phyloP scores from a whole-genome alignment of 2,797 vertebrate species.

The Sebastes oblongus region DNA sequence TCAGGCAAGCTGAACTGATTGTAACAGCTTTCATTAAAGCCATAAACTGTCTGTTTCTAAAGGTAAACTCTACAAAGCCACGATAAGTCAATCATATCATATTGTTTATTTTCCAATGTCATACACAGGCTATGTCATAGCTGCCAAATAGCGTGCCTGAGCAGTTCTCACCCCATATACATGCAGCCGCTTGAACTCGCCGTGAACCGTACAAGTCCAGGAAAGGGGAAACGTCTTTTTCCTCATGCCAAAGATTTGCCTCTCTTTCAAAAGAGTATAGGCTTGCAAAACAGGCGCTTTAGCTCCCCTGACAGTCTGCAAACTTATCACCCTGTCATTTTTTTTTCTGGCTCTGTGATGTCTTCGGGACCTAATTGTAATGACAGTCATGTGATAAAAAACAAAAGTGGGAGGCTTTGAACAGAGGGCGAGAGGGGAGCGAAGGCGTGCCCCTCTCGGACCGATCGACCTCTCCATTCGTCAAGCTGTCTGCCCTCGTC shows the following conservation, averaged over 20 bases:
- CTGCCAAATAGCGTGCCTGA: conserved; percentile 51
- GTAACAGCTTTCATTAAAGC: conserved; percentile 20
- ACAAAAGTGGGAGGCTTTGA: conserved; percentile 39
- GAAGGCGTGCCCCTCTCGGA: conserved; percentile 29
- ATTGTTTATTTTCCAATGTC: conserved; percentile 52
- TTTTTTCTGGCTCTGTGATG: conserved; percentile 19
- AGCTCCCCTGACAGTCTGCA: conserved; percentile 56
- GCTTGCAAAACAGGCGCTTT: conserved; percentile 58
- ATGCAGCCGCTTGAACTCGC: conserved; percentile 67
- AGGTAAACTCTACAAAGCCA: conserved; percentile 16
- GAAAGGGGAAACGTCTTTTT: conserved; percentile 71
- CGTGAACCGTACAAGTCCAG: conserved; percentile 58
- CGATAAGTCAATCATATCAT: conserved; percentile 38
- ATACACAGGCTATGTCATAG: conserved; percentile 29
- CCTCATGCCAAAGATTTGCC: conserved; percentile 47
- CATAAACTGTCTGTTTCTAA: conserved; percentile 18
- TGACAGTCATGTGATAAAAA: conserved; percentile 55
- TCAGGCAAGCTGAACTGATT: conserved; percentile 16
- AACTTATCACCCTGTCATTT: conserved; percentile 60
- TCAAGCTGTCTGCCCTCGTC: conserved; percentile 59
- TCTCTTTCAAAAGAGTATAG: conserved; percentile 55
- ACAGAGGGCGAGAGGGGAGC: conserved; percentile 12
- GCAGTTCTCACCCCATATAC: conserved; percentile 34
- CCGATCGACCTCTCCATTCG: conserved; percentile 52
- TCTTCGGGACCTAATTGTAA: conserved; percentile 40